A percentile compares a stretch with the other conserved stretches of the same genome.
These are phyloP conservation scores for Callitettix versicolor DNA, from an alignment of 1,140 invertebrate genomes.

Conservation along the genomic window DNA sequence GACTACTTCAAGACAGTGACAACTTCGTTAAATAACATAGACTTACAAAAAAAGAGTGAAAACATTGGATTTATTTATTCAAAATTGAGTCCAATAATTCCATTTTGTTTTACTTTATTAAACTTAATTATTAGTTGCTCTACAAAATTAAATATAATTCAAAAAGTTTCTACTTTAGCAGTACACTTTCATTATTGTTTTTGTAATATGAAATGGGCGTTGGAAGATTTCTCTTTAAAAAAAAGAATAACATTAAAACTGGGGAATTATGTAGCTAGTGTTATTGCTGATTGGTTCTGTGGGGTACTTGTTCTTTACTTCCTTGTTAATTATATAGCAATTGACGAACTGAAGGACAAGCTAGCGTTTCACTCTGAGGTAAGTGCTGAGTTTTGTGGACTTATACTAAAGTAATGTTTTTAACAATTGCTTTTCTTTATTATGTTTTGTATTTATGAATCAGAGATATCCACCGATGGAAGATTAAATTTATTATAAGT, in stretches of 20 bases:
- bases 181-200: neutral
- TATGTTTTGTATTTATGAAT: neutral
- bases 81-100: no score
- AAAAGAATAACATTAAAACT: neutral
- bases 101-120: no score
- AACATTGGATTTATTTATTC: no score
- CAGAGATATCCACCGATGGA: neutral
- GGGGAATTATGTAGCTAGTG: neutral
- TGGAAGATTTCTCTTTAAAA: neutral
- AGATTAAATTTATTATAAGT: no score
- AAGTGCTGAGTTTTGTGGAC: neutral
- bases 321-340: neutral
- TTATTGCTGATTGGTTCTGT: neutral
- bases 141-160: no score
- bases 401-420: no score
- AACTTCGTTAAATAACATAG: no score
- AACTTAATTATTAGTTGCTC: no score
- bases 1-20: no score
- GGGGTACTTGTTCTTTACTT: slow-evolving; percentile 3
- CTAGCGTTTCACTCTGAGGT: slow-evolving; percentile 1
- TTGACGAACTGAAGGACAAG: neutral
- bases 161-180: slow-evolving; percentile 1
- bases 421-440: neutral
- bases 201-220: neutral
- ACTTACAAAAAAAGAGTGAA: no score